Evolutionary conservation across 2,888 invertebrate genomes (phyloP).

Genomic region (Zele albiditarsus): DNA sequence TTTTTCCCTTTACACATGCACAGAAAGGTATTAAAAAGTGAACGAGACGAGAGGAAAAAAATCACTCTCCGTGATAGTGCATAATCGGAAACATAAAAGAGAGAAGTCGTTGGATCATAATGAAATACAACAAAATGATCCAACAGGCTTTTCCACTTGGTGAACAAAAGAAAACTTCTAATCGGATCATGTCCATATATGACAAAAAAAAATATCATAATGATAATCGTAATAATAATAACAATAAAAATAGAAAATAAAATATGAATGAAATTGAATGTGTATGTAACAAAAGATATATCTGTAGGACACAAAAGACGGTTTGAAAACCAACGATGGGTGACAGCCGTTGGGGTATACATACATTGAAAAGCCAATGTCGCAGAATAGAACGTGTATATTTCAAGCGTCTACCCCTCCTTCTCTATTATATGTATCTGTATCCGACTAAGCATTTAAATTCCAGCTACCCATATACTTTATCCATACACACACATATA

Average conservation of each 20-base stretch:
- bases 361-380: constrained; percentile 33
- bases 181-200: constrained; percentile 27
- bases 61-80: constrained; percentile 29
- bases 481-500: neutral
- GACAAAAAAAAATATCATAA: neutral
- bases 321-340: constrained; percentile 20
- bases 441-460: constrained; percentile 8
- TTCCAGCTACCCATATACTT: neutral
- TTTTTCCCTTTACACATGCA: neutral
- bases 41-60: neutral
- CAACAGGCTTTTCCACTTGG: constrained; percentile 12
- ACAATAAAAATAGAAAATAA: neutral
- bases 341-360: constrained; percentile 27
- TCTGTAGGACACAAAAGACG: constrained; percentile 16
- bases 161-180: constrained; percentile 26
- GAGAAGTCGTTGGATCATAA: constrained; percentile 27
- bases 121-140: constrained; percentile 25
- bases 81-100: constrained; percentile 27
- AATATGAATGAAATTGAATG: constrained; percentile 11
- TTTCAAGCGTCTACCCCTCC: neutral
- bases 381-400: constrained; percentile 15
- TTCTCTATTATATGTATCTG: neutral
- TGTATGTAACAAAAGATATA: constrained; percentile 19
- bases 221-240: neutral
- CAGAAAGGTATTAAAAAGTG: neutral